phyloP scores from a whole-genome alignment of 53 echinoderm and acorn worm species.

The Stichopus horrens region DNA sequence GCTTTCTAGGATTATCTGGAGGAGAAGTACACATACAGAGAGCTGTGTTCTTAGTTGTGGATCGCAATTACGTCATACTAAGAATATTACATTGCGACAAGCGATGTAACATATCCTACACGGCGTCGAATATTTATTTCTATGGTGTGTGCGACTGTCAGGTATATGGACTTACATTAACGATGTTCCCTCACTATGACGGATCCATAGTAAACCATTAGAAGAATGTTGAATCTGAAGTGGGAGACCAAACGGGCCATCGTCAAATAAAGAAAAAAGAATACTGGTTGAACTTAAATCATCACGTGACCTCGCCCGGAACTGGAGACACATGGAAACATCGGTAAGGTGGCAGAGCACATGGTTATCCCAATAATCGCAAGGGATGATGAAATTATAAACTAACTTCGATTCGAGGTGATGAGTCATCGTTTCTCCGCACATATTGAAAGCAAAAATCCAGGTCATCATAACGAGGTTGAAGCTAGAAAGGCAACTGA shows the following conservation, averaged over 20 bases:
- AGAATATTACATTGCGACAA: too few relatives aligned
- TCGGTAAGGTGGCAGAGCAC: not conserved
- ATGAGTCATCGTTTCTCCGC: not conserved
- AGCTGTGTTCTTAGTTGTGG: too few relatives aligned
- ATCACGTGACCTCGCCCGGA: not conserved
- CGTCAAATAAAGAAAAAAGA: not conserved
- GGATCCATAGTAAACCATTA: not conserved
- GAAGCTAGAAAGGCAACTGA: not conserved
- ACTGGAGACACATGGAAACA: constrained; percentile 12
- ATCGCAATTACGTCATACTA: too few relatives aligned
- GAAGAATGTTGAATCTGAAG: not conserved
- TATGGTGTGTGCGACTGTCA: too few relatives aligned
- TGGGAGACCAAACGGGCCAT: not conserved
- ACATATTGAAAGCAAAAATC: not conserved
- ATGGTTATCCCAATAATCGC: not conserved
- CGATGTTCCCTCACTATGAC: not conserved
- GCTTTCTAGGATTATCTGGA: too few relatives aligned
- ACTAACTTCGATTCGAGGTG: not conserved
- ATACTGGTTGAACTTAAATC: not conserved
- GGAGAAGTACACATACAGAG: too few relatives aligned
- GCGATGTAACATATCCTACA: too few relatives aligned
- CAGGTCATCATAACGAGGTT: not conserved
- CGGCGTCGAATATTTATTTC: too few relatives aligned
- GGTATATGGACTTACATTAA: not conserved
- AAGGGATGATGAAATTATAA: not conserved